Conservation (phyloP, 2,797 vertebrate species). For the Danio jaintianensis region DNA sequence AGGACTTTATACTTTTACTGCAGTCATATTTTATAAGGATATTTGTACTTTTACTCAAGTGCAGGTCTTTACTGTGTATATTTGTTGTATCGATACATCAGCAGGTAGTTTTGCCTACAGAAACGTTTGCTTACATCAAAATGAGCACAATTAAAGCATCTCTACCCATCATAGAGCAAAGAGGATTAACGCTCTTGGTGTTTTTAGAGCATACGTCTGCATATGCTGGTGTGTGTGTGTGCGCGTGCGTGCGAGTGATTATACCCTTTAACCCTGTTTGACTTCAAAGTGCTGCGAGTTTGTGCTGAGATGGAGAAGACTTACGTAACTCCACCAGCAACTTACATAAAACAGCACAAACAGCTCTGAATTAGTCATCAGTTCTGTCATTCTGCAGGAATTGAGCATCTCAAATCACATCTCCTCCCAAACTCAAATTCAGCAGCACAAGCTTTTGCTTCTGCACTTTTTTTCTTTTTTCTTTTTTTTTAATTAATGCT, state of each 20-base stretch:
- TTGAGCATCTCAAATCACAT: slow-evolving; percentile 52
- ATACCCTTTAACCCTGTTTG: slow-evolving; percentile 32
- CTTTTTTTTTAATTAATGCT: slow-evolving; percentile 49
- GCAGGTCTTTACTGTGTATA: background rate
- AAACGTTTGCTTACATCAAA: slow-evolving; percentile 2
- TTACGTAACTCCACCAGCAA: slow-evolving; percentile 59
- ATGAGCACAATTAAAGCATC: background rate
- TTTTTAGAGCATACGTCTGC: background rate
- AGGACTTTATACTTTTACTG: too few relatives aligned
- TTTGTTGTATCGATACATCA: background rate
- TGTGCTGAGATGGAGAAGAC: slow-evolving; percentile 50
- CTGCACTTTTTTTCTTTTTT: slow-evolving; percentile 1
- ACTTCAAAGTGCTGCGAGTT: slow-evolving; percentile 37
- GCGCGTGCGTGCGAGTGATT: background rate
- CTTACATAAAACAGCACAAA: slow-evolving; percentile 61
- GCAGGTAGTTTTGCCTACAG: slow-evolving; percentile 6
- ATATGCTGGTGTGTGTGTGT: background rate
- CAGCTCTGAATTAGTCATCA: slow-evolving; percentile 61
- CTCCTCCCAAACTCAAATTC: slow-evolving; percentile 31
- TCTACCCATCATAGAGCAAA: background rate
- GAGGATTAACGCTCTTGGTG: background rate
- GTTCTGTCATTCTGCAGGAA: slow-evolving; percentile 53
- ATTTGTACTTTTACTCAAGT: too few relatives aligned
- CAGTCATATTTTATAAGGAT: too few relatives aligned
- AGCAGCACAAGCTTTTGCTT: slow-evolving; percentile 40